Conservation (phyloP, 2,113 vertebrate genomes). For the Danionella cerebrum region DNA sequence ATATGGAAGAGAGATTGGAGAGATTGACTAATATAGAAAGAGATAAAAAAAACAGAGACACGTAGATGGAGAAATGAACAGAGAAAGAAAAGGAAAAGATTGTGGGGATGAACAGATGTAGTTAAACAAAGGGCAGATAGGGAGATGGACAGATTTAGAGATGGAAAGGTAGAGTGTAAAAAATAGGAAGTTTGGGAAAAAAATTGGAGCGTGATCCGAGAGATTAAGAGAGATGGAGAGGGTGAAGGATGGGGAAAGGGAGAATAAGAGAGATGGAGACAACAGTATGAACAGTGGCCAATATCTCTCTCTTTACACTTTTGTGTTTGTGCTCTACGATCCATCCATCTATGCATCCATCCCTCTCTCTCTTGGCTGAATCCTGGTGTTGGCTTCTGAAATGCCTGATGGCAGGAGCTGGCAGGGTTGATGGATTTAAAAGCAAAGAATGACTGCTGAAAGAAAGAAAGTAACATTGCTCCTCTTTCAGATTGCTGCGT, state of each 20-base stretch:
- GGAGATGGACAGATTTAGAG: neutral
- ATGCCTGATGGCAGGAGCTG: conserved; percentile 34
- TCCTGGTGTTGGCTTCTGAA: conserved; percentile 21
- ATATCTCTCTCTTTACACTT: neutral
- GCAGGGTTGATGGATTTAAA: conserved; percentile 15
- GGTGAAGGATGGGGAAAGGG: too few relatives aligned
- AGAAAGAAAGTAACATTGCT: conserved; percentile 30
- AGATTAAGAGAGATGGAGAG: neutral
- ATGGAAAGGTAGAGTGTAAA: neutral
- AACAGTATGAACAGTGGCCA: neutral
- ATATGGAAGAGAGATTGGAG: too few relatives aligned
- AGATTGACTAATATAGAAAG: too few relatives aligned
- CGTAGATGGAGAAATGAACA: too few relatives aligned
- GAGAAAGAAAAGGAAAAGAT: too few relatives aligned
- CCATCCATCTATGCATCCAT: too few relatives aligned
- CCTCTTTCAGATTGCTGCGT: conserved; percentile 26
- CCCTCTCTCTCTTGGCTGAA: too few relatives aligned
- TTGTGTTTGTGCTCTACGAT: neutral
- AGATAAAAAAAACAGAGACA: too few relatives aligned
- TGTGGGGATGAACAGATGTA: too few relatives aligned
- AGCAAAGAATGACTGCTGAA: neutral
- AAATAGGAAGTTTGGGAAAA: too few relatives aligned
- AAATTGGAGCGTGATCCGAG: too few relatives aligned
- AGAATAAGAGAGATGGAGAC: neutral
- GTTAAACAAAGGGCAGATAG: too few relatives aligned